Conservation (phyloP, 2,113 vertebrate species). For the Crotalus horridus region DNA sequence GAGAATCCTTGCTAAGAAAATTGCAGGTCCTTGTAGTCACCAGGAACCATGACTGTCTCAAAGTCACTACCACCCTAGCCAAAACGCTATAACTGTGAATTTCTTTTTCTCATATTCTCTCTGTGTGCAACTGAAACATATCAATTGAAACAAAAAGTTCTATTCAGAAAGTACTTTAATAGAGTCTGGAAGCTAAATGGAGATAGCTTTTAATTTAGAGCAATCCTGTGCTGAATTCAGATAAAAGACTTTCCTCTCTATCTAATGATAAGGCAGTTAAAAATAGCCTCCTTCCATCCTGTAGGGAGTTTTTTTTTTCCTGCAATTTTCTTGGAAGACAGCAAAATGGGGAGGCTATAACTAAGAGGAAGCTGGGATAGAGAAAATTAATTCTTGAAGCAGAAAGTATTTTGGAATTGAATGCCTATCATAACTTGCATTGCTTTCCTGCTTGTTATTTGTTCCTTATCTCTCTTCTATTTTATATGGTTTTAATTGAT, state of each 20-base stretch:
- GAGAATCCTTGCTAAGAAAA: not conserved
- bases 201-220: slow-evolving; percentile 23
- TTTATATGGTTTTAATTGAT: not conserved
- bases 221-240: slow-evolving; percentile 16
- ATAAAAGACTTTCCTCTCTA: slow-evolving; percentile 14
- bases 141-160: slow-evolving; percentile 13
- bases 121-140: not conserved
- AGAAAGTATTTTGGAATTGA: not conserved
- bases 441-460: not conserved
- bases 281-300: slow-evolving; percentile 18
- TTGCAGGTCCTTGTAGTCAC: not conserved
- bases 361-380: not conserved
- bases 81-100: not conserved
- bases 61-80: not conserved
- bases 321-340: slow-evolving; percentile 17
- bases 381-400: not conserved
- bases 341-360: not conserved
- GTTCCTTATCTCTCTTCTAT: not conserved
- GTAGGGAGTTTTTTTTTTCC: not conserved
- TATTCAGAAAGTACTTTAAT: not conserved
- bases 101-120: not conserved
- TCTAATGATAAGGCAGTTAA: slow-evolving; percentile 12
- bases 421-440: not conserved
- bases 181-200: slow-evolving; percentile 27
- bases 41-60: not conserved